Percentiles rank a stretch among this genome's conserved stretches.
Evolutionary conservation across 2,797 vertebrate species (phyloP).

Genomic region (Cyclopterus lumpus): DNA sequence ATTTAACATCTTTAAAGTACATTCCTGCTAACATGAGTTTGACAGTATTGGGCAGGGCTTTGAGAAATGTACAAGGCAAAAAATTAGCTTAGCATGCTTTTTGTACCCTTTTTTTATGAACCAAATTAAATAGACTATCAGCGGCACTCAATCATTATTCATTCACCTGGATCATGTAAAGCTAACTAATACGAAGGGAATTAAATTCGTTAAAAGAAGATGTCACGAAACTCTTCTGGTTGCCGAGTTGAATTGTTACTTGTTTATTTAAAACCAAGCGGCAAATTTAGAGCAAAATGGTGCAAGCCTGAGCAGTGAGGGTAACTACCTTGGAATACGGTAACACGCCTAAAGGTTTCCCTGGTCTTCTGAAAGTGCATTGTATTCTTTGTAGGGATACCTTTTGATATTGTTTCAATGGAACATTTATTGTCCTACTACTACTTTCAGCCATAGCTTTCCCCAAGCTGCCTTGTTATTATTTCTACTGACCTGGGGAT

Average conservation of each 20-base stretch:
- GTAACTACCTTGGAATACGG: background rate
- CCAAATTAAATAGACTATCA: background rate
- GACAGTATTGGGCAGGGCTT: background rate
- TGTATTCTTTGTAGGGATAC: background rate
- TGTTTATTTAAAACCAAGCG: background rate
- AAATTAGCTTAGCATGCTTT: background rate
- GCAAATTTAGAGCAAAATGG: background rate
- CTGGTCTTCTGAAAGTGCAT: background rate
- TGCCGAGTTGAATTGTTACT: background rate
- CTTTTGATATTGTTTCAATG: background rate
- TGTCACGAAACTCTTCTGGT: background rate
- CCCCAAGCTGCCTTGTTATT: background rate
- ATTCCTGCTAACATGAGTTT: background rate
- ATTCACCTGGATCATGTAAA: background rate
- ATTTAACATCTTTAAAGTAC: background rate
- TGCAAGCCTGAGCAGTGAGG: background rate
- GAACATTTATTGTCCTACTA: background rate
- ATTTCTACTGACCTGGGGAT: background rate
- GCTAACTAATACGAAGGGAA: background rate
- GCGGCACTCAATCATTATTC: background rate
- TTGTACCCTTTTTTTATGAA: background rate
- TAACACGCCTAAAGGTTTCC: background rate
- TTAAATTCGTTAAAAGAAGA: background rate
- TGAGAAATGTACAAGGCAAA: background rate
- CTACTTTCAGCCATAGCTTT: background rate